A percentile compares a stretch with the other conserved stretches of the same genome.
Evolutionary conservation across 2,888 invertebrate species (phyloP).

Genomic region (Odontomyia ornata): DNA sequence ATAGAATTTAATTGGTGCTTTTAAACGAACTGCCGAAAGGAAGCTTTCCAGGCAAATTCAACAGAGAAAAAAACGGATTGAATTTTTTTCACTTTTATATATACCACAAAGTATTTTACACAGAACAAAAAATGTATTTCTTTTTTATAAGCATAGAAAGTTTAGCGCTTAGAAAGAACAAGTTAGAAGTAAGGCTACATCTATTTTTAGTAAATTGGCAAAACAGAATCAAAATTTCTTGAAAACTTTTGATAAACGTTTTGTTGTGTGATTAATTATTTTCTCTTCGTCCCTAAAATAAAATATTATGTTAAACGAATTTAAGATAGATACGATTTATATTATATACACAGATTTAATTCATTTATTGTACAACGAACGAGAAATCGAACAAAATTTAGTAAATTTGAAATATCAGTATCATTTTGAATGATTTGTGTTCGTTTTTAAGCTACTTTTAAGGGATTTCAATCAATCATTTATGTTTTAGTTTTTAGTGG

Average conservation of each 20-base stretch:
- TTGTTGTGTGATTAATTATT: slow-evolving; percentile 15
- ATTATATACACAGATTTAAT: too few relatives aligned
- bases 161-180: slow-evolving; percentile 19
- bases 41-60: background rate
- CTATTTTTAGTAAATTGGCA: slow-evolving; percentile 7
- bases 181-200: background rate
- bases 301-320: background rate
- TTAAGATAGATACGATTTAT: background rate
- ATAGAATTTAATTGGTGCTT: slow-evolving; percentile 19
- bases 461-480: too few relatives aligned
- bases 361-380: slow-evolving; percentile 12
- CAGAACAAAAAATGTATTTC: background rate
- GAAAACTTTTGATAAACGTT: slow-evolving; percentile 12
- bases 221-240: slow-evolving; percentile 4
- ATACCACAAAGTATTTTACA: slow-evolving; percentile 31
- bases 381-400: background rate
- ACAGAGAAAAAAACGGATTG: background rate
- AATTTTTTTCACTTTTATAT: slow-evolving; percentile 3
- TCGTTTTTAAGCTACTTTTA: too few relatives aligned
- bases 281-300: background rate
- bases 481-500: too few relatives aligned
- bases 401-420: background rate
- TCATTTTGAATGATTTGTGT: background rate
- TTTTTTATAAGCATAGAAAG: background rate
- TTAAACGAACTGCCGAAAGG: background rate